These are phyloP conservation scores for Piaya cayana DNA, from an alignment of 2,113 vertebrate species.

Conservation along the genomic window DNA sequence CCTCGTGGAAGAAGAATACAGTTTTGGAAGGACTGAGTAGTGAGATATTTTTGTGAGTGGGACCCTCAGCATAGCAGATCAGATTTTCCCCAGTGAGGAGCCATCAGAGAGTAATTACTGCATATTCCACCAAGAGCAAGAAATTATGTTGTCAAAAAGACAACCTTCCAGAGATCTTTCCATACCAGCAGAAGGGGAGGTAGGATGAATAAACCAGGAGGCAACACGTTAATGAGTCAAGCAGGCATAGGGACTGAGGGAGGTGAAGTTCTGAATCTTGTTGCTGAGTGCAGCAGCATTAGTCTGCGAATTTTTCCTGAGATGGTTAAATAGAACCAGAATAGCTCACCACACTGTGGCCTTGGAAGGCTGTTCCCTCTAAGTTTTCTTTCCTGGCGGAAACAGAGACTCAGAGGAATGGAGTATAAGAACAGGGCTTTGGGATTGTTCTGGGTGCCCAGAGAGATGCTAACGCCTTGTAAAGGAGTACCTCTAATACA, in stretches of 20 bases:
- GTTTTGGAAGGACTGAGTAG: slow-evolving; percentile 9
- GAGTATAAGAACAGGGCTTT: neutral
- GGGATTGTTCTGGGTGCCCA: neutral
- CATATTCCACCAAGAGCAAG: neutral
- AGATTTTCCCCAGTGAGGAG: slow-evolving; percentile 7
- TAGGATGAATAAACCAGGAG: neutral
- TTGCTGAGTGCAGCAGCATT: neutral
- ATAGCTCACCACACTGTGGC: neutral
- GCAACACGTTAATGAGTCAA: neutral
- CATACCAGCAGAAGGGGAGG: neutral
- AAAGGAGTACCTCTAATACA: neutral
- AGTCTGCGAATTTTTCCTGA: neutral
- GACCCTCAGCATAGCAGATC: neutral
- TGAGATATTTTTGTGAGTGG: neutral
- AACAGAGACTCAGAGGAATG: neutral
- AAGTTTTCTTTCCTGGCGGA: slow-evolving; percentile 45
- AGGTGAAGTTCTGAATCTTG: neutral
- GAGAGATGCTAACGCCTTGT: neutral
- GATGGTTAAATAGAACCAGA: slow-evolving; percentile 39
- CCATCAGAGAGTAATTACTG: neutral
- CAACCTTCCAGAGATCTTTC: neutral
- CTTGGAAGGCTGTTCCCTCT: neutral
- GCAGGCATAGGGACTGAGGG: neutral
- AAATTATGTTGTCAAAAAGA: neutral
- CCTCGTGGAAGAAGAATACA: neutral